Percentiles rank a stretch among this genome's conserved stretches.
Conservation (phyloP, 2,888 invertebrate species). For the Drosophila leonis region DNA sequence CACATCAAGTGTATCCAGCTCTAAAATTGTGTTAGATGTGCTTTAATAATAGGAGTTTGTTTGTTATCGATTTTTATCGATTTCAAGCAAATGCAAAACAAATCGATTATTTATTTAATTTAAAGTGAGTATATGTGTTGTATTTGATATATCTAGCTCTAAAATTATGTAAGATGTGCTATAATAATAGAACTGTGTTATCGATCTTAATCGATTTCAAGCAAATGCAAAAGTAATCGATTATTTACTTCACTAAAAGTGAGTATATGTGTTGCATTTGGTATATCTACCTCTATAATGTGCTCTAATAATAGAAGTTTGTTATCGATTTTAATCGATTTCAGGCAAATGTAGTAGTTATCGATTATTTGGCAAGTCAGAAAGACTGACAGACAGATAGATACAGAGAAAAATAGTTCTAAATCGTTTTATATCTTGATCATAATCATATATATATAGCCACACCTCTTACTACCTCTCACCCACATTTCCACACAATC, state of each 20-base stretch:
- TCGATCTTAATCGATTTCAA: too few relatives aligned
- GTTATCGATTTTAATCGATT: too few relatives aligned
- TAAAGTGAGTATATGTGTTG: neutral
- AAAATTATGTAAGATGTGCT: too few relatives aligned
- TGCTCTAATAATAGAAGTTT: too few relatives aligned
- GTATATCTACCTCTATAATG: too few relatives aligned
- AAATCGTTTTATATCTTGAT: neutral
- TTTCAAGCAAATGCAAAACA: neutral
- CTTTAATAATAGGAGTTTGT: neutral
- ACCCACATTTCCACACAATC: neutral
- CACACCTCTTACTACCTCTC: neutral
- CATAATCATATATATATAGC: neutral
- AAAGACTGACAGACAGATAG: neutral
- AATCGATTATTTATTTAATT: neutral
- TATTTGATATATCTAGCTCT: too few relatives aligned
- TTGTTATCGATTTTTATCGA: neutral
- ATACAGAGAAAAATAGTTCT: neutral
- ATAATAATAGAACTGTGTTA: too few relatives aligned
- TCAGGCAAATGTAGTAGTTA: too few relatives aligned
- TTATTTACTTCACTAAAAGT: too few relatives aligned
- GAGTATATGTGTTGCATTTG: neutral
- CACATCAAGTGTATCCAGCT: neutral
- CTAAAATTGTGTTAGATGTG: neutral
- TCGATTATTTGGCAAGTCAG: neutral
- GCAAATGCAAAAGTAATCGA: too few relatives aligned